Evolutionary conservation across 1,140 invertebrate genomes (phyloP), one percentile per base, ranked within the genome.

Genomic region (Temnothorax nylanderi): DNA sequence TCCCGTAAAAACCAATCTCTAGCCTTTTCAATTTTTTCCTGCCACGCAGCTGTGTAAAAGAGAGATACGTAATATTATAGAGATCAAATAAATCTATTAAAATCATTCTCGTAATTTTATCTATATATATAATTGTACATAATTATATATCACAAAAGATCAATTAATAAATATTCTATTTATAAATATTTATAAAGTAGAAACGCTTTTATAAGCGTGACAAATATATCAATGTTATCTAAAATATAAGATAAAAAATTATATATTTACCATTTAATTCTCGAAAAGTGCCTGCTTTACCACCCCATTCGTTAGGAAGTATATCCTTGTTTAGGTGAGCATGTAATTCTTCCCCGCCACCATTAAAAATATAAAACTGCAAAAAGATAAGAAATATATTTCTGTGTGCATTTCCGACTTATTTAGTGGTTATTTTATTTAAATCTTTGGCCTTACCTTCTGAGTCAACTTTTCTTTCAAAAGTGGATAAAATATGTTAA

Each of bases 291-390:
- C 95, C 95, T n/a, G 95, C 95, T 76, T 94, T 94, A 6, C 96
- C 96, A 41, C 95, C 96, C 91, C 94, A 96, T 87, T 96, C 96
- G 7, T 93, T 92, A 0, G 96, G 96, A 26, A 96, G 85, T 76
- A 96, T 95, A 11, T 95, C 92, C 86, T 94, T 95, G 5, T 95
- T 93, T 21, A 96, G 93, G 44, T 94, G 94, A 47, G 93, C 69
- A 69, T 95, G 88, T 13, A 96, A 89, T 49, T 94, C 92, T 54
- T 95, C 93, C 6, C 87, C 87, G 6, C 90, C 92, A 44, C 90
- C 92, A 56, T 93, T 91, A 72, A 94, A 92, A 85, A 95, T 62
- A 32, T 90, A 86, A 80, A 93, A 94, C 93, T 94, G 47, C 16
- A 92, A 89, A 92, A 88, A 72, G n/a, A 34, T 21, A 47, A 62